These are phyloP conservation scores for Aplodontia rufa DNA, from an alignment of 2,113 vertebrate genomes.

Conservation along the genomic window DNA sequence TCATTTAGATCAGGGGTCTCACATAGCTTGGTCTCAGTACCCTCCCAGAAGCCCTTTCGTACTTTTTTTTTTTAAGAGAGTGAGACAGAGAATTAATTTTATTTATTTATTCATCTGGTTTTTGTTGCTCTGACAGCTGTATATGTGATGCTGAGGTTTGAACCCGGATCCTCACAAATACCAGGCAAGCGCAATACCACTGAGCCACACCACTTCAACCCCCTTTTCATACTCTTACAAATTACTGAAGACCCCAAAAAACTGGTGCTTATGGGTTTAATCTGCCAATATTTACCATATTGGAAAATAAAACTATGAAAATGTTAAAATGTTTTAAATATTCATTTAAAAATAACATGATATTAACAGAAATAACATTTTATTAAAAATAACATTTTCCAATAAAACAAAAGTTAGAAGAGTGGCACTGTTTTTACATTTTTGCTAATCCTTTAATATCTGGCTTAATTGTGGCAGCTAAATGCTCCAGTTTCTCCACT, in stretches of 20 bases:
- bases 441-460: slow-evolving; percentile 10
- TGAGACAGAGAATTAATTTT: too few relatives aligned
- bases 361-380: background rate
- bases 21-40: background rate
- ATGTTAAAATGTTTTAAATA: background rate
- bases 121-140: too few relatives aligned
- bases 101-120: too few relatives aligned
- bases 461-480: slow-evolving; percentile 1
- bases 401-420: slow-evolving; percentile 28
- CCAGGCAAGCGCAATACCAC: too few relatives aligned
- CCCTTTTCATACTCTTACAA: slow-evolving; percentile 7
- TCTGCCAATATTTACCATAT: background rate
- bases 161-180: too few relatives aligned
- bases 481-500: background rate
- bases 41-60: background rate
- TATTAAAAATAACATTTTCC: slow-evolving; percentile 14
- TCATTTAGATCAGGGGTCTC: slow-evolving; percentile 10
- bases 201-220: too few relatives aligned
- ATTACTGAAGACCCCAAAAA: background rate
- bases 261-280: background rate
- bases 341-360: slow-evolving; percentile 14
- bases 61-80: too few relatives aligned
- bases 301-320: background rate
- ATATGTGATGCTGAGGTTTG: too few relatives aligned
- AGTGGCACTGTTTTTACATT: slow-evolving; percentile 9